Percentiles rank a stretch among this genome's conserved stretches.
Conservation (phyloP, 2,888 invertebrate species). For the Slavum lentiscoides region DNA sequence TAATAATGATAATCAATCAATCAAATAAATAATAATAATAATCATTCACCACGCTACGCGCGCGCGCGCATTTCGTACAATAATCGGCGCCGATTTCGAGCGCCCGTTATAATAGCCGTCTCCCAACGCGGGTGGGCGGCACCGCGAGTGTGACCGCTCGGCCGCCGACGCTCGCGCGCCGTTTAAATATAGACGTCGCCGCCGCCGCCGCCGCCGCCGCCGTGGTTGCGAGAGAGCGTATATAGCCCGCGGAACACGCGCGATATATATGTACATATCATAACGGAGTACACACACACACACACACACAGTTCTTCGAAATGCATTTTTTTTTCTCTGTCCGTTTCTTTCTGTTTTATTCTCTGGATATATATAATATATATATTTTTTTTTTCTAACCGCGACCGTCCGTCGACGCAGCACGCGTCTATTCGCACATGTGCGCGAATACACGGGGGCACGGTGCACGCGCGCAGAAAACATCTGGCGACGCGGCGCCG, state of each 20-base stretch:
- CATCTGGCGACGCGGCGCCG: not conserved
- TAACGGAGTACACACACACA: not conserved
- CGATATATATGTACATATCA: too few relatives aligned
- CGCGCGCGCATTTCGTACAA: too few relatives aligned
- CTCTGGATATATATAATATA: not conserved
- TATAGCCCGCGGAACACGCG: not conserved
- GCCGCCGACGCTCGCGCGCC: constrained; percentile 34
- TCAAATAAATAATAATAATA: too few relatives aligned
- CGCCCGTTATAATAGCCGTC: too few relatives aligned
- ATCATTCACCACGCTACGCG: too few relatives aligned
- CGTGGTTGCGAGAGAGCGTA: not conserved
- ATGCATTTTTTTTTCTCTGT: not conserved
- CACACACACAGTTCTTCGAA: not conserved
- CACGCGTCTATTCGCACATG: too few relatives aligned
- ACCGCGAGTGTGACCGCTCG: not conserved
- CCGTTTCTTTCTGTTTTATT: not conserved
- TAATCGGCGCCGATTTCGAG: too few relatives aligned
- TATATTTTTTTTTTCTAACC: not conserved
- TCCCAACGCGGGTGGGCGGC: too few relatives aligned
- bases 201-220: constrained; percentile 7
- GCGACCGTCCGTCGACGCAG: not conserved
- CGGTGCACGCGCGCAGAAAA: too few relatives aligned
- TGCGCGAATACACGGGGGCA: not conserved
- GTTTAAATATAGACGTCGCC: constrained; percentile 45
- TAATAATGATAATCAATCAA: too few relatives aligned